Evolutionary conservation across 2,113 vertebrate genomes (phyloP).

Genomic region (Dasypus novemcinctus): DNA sequence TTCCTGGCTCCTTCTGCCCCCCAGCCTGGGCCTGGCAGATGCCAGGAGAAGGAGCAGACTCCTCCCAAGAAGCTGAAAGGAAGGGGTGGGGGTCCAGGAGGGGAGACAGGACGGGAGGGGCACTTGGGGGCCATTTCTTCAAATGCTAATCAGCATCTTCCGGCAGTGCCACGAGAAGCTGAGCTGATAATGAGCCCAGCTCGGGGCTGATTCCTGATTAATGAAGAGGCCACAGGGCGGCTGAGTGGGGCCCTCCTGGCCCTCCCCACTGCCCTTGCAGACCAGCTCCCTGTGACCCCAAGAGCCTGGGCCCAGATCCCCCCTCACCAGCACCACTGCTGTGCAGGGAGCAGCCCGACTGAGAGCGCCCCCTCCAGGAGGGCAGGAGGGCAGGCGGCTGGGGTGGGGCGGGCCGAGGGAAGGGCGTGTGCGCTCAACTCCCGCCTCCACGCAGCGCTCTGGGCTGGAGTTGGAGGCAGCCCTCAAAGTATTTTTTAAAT

Average conservation of each 20-base stretch:
- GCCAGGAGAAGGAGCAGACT: conserved; percentile 42
- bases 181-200: conserved; percentile 79
- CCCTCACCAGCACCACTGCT: not conserved
- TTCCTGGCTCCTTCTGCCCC: not conserved
- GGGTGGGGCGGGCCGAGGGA: not conserved
- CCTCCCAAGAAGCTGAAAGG: conserved; percentile 3
- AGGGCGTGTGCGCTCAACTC: not conserved
- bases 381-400: not conserved
- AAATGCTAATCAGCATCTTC: conserved; percentile 78
- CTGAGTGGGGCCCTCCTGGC: conserved; percentile 61
- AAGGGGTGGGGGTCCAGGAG: conserved; percentile 6
- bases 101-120: not conserved
- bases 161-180: conserved; percentile 63
- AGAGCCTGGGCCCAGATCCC: not conserved
- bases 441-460: not conserved
- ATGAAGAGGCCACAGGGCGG: conserved; percentile 77
- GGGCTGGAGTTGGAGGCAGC: not conserved
- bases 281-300: not conserved
- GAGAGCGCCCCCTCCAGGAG: conserved; percentile 42
- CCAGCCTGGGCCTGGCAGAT: not conserved
- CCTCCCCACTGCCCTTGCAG: conserved; percentile 52
- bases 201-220: conserved; percentile 79
- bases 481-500: not conserved
- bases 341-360: not conserved
- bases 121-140: conserved; percentile 66